These are phyloP conservation scores for Micromussa lordhowensis DNA, from an alignment of 92 coral and sea anemone species.

Conservation along the genomic window DNA sequence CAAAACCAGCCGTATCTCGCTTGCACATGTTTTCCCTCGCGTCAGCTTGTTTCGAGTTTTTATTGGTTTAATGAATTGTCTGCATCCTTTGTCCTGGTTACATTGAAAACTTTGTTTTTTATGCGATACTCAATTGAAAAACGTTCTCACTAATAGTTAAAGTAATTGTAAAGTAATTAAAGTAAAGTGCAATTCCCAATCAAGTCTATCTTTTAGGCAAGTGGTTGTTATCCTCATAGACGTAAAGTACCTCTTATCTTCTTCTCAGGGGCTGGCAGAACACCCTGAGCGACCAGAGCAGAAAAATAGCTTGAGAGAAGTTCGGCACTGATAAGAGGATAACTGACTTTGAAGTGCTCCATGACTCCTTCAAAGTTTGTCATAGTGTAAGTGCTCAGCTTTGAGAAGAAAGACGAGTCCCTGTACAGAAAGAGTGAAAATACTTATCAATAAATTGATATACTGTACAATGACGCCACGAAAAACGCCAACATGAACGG, in stretches of 20 bases:
- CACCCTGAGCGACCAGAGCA: constrained; percentile 68
- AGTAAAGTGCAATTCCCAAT: too few species aligned
- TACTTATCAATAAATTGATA: neutral
- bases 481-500: neutral
- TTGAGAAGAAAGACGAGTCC: constrained; percentile 77
- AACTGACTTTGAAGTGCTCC: constrained; percentile 81
- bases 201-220: too few species aligned
- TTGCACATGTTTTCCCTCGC: too few species aligned
- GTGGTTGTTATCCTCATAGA: neutral
- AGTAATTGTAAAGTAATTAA: too few species aligned
- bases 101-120: too few species aligned
- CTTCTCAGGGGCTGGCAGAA: constrained; percentile 74
- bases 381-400: constrained; percentile 79
- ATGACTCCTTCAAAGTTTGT: constrained; percentile 72
- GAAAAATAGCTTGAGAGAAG: constrained; percentile 77
- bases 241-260: constrained; percentile 68
- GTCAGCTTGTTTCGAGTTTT: too few species aligned
- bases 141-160: too few species aligned
- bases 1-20: too few species aligned
- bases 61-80: too few species aligned
- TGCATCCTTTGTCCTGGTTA: too few species aligned
- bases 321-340: constrained; percentile 70
- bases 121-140: too few species aligned
- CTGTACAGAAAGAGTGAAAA: constrained; percentile 39
- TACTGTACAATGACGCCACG: neutral